These are phyloP conservation scores for Cladopsammia gracilis DNA, from an alignment of 64 coral and sea anemone genomes.

Conservation along the genomic window DNA sequence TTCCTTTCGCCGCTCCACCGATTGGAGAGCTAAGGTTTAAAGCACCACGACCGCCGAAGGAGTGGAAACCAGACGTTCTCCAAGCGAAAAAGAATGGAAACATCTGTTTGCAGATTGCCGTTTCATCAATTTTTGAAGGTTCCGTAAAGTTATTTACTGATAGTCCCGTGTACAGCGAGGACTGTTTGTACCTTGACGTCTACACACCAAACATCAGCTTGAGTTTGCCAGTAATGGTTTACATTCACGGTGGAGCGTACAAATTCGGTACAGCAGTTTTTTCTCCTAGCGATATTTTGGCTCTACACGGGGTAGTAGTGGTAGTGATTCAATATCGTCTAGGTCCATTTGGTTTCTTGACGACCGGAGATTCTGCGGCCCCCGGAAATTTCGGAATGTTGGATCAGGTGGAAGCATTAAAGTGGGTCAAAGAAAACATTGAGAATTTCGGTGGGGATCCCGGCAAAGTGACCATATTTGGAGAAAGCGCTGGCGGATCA, in stretches of 20 bases:
- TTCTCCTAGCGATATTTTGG: neutral
- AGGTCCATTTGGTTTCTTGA: slow-evolving; percentile 51
- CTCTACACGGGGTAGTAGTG: slow-evolving; percentile 46
- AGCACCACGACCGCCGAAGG: neutral
- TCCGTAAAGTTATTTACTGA: slow-evolving; percentile 17
- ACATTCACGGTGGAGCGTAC: slow-evolving; percentile 29
- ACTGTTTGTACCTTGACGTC: slow-evolving; percentile 41
- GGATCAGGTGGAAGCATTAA: slow-evolving; percentile 57
- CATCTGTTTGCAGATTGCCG: slow-evolving; percentile 20
- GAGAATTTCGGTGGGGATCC: slow-evolving; percentile 34
- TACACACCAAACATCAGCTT: neutral
- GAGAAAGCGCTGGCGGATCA: slow-evolving; percentile 21
- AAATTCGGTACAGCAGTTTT: neutral
- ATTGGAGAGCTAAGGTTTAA: slow-evolving; percentile 47
- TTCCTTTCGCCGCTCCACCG: slow-evolving; percentile 61
- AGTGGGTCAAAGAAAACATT: slow-evolving; percentile 59
- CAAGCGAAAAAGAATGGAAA: slow-evolving; percentile 24
- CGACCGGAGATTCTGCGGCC: slow-evolving; percentile 1
- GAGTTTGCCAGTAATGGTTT: slow-evolving; percentile 36
- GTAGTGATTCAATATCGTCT: slow-evolving; percentile 57
- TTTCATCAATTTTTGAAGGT: neutral
- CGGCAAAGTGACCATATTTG: slow-evolving; percentile 42
- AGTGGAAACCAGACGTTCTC: slow-evolving; percentile 40
- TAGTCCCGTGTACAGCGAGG: neutral
- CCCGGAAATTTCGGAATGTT: slow-evolving; percentile 49